These are phyloP conservation scores for Alentia gelatinosa DNA, from an alignment of 2,888 invertebrate species.

Conservation along the genomic window DNA sequence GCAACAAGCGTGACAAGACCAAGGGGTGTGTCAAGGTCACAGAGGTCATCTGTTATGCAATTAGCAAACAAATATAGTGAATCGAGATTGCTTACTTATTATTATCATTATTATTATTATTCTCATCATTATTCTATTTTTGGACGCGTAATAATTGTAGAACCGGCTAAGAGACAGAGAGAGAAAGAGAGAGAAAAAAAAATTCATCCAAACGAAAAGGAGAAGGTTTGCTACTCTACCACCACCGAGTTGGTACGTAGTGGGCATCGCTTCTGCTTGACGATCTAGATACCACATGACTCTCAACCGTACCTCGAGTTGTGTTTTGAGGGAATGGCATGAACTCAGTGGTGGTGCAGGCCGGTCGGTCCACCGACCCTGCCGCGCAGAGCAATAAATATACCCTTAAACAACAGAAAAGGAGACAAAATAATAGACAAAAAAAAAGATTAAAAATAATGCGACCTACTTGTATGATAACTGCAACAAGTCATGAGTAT, in stretches of 20 bases:
- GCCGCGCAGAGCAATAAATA: constrained; percentile 20
- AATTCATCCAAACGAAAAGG: background rate
- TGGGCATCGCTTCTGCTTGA: background rate
- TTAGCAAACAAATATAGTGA: background rate
- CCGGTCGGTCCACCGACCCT: background rate
- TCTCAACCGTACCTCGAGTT: background rate
- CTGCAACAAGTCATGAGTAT: constrained; percentile 7
- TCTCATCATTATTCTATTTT: background rate
- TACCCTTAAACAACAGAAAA: background rate
- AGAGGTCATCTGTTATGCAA: constrained; percentile 5
- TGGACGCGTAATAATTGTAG: background rate
- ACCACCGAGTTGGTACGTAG: background rate
- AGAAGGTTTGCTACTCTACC: background rate
- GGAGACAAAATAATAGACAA: too few species aligned
- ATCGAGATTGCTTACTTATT: constrained; percentile 8
- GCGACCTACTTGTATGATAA: background rate
- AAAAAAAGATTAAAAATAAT: background rate
- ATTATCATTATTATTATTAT: background rate
- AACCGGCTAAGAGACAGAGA: too few species aligned
- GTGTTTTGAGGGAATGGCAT: background rate
- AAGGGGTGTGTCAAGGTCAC: background rate
- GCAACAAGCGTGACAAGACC: background rate
- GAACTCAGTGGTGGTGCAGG: background rate
- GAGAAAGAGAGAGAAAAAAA: background rate
- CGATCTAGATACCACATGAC: background rate